Evolutionary conservation across 2,113 vertebrate species (phyloP).

Genomic region (Anolis carolinensis): DNA sequence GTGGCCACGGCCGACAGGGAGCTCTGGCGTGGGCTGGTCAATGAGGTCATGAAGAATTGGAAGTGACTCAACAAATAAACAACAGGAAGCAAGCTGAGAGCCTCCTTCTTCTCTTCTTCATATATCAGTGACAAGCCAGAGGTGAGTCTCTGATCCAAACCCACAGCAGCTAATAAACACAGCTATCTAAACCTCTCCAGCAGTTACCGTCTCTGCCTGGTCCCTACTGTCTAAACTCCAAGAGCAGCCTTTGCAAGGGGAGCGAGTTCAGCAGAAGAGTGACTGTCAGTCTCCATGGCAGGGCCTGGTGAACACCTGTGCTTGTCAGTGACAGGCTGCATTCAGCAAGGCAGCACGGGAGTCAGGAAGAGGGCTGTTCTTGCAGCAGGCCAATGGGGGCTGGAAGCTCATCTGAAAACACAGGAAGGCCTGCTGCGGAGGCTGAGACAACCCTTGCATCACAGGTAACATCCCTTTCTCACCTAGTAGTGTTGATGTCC

Average conservation of each 20-base stretch:
- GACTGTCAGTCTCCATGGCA: background rate
- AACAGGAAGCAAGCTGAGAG: too few relatives aligned
- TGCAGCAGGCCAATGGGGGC: background rate
- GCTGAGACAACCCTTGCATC: background rate
- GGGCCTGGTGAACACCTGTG: constrained; percentile 18
- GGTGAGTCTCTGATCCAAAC: too few relatives aligned
- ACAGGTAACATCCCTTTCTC: background rate
- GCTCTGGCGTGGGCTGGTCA: too few relatives aligned
- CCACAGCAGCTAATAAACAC: too few relatives aligned
- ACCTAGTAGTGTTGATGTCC: background rate
- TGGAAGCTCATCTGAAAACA: background rate
- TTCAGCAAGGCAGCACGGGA: constrained; percentile 1
- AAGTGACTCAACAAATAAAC: too few relatives aligned
- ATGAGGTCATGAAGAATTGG: too few relatives aligned
- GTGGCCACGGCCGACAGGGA: too few relatives aligned
- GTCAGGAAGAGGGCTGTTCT: background rate
- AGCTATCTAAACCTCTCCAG: too few relatives aligned
- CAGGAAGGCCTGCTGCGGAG: background rate
- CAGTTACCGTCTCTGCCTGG: background rate
- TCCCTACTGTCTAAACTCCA: background rate
- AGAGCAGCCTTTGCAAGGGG: background rate
- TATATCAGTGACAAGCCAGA: too few relatives aligned
- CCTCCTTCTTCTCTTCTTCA: too few relatives aligned
- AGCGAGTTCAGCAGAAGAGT: background rate
- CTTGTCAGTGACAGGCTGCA: constrained; percentile 18